Evolutionary conservation across 2,888 invertebrate genomes (phyloP), one percentile per base, ranked within the genome.

Genomic region (Eudasyphora cyanicolor): DNA sequence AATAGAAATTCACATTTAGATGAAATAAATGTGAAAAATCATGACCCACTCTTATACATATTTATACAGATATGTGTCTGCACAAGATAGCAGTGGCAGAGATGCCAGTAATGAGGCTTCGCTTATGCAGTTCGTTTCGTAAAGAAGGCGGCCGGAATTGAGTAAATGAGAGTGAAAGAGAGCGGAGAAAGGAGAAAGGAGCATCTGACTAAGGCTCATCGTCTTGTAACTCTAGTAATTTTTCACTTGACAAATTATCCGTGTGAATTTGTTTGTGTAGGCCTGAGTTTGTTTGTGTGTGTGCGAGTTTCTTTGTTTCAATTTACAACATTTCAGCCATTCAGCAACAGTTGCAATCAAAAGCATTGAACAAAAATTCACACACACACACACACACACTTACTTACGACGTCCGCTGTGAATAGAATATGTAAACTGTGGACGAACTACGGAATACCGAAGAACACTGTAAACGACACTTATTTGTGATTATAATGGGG

Each of bases 191-290:
- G 60, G 38, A 71, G 71, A 71, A 27, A 35, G 21, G 54, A 57
- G 32, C 35, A 35, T 19, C 14, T 24, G 35, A 21, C 29, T 45
- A 27, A 35, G 71, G 62, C 73, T 79, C 51, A 64, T 80, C 78
- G 67, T 87, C 89, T 89, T 74, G 69, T 88, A 89, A 88, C 89
- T 89, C 87, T 88, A 89, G 89, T 89, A 89, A 89, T 89, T 89
- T 89, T 88, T 89, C 89, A 89, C 89, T 89, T 89, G 89, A 89
- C 89, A 89, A 89, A 89, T 89, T 89, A 89, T 89, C 86, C 89
- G 88, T 88, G 87, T n/a, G n/a, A n/a, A n/a, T 73, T 73, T 76
- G 24, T 60, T 24, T 1, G 54, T 35, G n/a, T 19, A n/a, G n/a
- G n/a, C n/a, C n/a, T 35, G 45, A n/a, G 45, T 2, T n/a, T n/a